Evolutionary conservation across 1,140 invertebrate species (phyloP).

Genomic region (Lepeophtheirus salmonis): DNA sequence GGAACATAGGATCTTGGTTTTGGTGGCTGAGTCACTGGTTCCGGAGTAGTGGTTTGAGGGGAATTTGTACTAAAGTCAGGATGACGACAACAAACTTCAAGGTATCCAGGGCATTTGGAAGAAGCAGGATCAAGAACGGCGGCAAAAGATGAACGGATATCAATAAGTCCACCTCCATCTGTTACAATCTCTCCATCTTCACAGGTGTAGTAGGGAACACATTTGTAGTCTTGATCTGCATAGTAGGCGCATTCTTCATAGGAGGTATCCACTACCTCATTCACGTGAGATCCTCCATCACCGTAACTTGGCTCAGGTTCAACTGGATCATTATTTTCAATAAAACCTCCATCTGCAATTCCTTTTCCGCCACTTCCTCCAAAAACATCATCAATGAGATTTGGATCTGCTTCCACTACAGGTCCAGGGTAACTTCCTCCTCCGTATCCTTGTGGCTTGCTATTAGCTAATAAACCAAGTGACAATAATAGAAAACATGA

Average conservation of each 20-base stretch:
- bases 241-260: slow-evolving; percentile 1
- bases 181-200: slow-evolving; percentile 40
- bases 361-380: neutral
- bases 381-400: neutral
- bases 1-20: slow-evolving; percentile 23
- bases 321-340: no score
- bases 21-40: slow-evolving; percentile 19
- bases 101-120: slow-evolving; percentile 22
- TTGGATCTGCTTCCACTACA: neutral
- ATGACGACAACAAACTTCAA: slow-evolving; percentile 26
- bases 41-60: slow-evolving; percentile 20
- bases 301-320: no score
- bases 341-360: neutral
- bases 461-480: no score
- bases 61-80: slow-evolving; percentile 20
- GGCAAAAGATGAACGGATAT: slow-evolving; percentile 37
- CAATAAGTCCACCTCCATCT: slow-evolving; percentile 50
- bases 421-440: no score
- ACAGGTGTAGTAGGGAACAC: slow-evolving; percentile 44
- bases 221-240: slow-evolving; percentile 21
- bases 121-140: slow-evolving; percentile 21
- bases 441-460: no score
- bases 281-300: no score
- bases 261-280: neutral
- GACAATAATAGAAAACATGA: no score